Percentiles rank a stretch among this genome's conserved stretches.
Evolutionary conservation across 2,797 vertebrate genomes (phyloP).

Genomic region (Thripadectes ignobilis): DNA sequence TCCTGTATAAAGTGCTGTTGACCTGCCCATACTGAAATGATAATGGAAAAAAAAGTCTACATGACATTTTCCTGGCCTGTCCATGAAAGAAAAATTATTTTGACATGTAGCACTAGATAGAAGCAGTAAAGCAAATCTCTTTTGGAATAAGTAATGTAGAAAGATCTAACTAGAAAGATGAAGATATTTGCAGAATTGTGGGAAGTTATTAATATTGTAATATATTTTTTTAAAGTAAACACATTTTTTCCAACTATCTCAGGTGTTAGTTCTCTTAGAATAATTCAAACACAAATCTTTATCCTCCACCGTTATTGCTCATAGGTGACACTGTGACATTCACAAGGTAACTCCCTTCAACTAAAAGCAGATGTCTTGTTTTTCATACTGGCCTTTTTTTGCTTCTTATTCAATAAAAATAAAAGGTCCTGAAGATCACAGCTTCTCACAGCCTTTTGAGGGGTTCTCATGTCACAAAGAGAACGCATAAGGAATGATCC

Average conservation of each 20-base stretch:
- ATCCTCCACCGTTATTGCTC: not conserved
- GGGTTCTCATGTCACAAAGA: not conserved
- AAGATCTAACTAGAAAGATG: slow-evolving; percentile 24
- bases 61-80: slow-evolving; percentile 40
- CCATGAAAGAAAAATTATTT: slow-evolving; percentile 32
- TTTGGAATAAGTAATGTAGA: slow-evolving; percentile 20
- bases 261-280: not conserved
- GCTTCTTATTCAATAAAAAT: not conserved
- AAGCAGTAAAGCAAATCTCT: slow-evolving; percentile 44
- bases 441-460: not conserved
- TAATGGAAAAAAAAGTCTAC: slow-evolving; percentile 17
- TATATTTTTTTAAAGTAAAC: not conserved
- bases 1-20: not conserved
- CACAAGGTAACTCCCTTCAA: not conserved
- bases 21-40: not conserved
- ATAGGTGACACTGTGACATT: not conserved
- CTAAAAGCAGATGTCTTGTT: not conserved
- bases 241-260: not conserved
- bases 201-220: slow-evolving; percentile 39
- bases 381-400: not conserved
- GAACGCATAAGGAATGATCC: not conserved
- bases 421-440: not conserved
- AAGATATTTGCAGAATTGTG: slow-evolving; percentile 18
- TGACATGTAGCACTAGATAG: slow-evolving; percentile 28
- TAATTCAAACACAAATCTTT: slow-evolving; percentile 3